These are phyloP conservation scores for Chauna torquata DNA, from an alignment of 2,113 vertebrate genomes.

Conservation along the genomic window DNA sequence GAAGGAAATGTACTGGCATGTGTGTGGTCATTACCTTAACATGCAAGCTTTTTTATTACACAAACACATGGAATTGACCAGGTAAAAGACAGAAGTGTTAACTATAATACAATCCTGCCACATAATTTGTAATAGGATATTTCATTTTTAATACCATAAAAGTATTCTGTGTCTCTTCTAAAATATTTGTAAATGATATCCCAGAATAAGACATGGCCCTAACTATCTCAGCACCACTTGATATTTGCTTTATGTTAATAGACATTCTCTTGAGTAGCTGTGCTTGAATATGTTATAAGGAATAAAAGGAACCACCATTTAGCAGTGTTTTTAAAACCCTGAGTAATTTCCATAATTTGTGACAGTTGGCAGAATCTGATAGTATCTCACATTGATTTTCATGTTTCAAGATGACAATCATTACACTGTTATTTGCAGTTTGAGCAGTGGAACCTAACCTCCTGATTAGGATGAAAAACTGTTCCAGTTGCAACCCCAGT, in stretches of 20 bases:
- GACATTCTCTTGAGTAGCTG: slow-evolving; percentile 12
- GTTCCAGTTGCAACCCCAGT: slow-evolving; percentile 71
- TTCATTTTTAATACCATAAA: background rate
- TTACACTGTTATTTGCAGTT: slow-evolving; percentile 79
- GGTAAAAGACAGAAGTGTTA: background rate
- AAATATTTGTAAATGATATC: slow-evolving; percentile 33
- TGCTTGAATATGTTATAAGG: slow-evolving; percentile 11
- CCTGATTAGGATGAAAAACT: slow-evolving; percentile 84
- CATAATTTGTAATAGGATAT: background rate
- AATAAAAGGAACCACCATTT: slow-evolving; percentile 28
- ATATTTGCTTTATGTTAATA: slow-evolving; percentile 50
- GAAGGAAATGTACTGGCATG: background rate
- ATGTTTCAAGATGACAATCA: slow-evolving; percentile 81
- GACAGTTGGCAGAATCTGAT: slow-evolving; percentile 72
- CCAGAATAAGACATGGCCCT: background rate
- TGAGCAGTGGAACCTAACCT: slow-evolving; percentile 76
- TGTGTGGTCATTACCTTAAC: background rate
- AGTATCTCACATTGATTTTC: slow-evolving; percentile 74
- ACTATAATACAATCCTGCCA: background rate
- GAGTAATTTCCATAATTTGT: slow-evolving; percentile 77
- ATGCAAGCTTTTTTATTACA: background rate
- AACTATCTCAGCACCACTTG: slow-evolving; percentile 52
- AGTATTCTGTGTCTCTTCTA: background rate
- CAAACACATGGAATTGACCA: background rate
- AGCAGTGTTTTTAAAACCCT: slow-evolving; percentile 63